Evolutionary conservation across 2,888 invertebrate genomes (phyloP), one percentile per base, ranked within the genome.

Genomic region (Neocrepidodera transversa): DNA sequence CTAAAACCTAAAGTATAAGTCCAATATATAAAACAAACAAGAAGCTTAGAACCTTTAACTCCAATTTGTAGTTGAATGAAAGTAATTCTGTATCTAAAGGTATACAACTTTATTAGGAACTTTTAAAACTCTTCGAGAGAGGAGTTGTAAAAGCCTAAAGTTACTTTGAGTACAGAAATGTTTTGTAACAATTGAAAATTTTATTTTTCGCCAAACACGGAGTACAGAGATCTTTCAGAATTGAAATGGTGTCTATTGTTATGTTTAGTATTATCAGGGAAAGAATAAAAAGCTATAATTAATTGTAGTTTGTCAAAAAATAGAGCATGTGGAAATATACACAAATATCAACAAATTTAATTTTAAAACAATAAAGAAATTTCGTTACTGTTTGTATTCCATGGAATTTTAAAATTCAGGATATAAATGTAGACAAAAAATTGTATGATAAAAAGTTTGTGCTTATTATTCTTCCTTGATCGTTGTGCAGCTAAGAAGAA

Each of bases 21-120:
- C 6, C 13, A 2, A 32, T 30, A 4, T 11, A 4, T 2, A 32
- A 32, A 32, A 32, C 11, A 18, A 42, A 20, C 42, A 42, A 18
- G 13, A 10, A 8, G 2, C 16, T 16, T 16, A 40, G 16, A 40
- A 40, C 40, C 7, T 42, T 42, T 42, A 42, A 42, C 42, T 42
- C 20, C 42, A 42, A 42, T 42, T 42, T 42, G 42, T 42, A 42
- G 42, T 42, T 42, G 42, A 42, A 42, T 42, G 20, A 42, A 10
- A 42, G 23, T 42, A 42, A 42, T 20, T 42, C 42, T 4, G 16
- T 20, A 20, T 42, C 20, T 42, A 20, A 42, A 42, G 20, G 42
- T 20, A 20, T 6, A 17, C 13, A 14, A 40, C 40, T 40, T 16
- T 6, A 40, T 11, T 23, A 23, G 16, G 16, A 42, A 42, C 20